A percentile compares a stretch with the other conserved stretches of the same genome.
phyloP scores from a whole-genome alignment of 2,797 vertebrate species.

The Hydrocynus forskahlii region DNA sequence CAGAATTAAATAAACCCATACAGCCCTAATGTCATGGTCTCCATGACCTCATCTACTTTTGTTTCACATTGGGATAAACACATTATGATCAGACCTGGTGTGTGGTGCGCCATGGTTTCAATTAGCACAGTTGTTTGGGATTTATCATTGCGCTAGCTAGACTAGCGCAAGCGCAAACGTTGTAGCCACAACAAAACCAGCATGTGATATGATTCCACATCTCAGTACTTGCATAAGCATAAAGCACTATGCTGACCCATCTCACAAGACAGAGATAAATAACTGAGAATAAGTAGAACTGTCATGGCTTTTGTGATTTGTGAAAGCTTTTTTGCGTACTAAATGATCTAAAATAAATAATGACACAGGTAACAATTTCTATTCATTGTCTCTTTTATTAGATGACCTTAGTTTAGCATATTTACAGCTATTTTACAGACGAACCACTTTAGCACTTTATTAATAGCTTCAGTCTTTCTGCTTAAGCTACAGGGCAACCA shows the following conservation, averaged over 20 bases:
- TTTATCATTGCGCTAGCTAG: neutral
- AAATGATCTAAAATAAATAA: neutral
- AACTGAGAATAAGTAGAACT: neutral
- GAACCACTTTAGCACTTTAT: too few relatives aligned
- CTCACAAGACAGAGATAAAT: neutral
- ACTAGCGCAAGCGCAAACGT: constrained; percentile 9
- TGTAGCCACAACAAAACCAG: constrained; percentile 20
- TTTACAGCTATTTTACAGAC: too few relatives aligned
- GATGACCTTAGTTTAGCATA: neutral
- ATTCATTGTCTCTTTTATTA: neutral
- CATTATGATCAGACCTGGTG: constrained; percentile 13
- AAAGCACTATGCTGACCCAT: neutral
- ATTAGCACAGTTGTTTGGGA: constrained; percentile 1
- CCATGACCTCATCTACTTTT: constrained; percentile 68
- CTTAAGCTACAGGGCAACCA: too few relatives aligned
- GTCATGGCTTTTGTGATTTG: too few relatives aligned
- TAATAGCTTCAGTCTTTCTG: too few relatives aligned
- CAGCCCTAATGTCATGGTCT: constrained; percentile 52
- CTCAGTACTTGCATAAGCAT: neutral
- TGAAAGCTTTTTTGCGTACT: neutral
- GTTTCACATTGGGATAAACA: constrained; percentile 55
- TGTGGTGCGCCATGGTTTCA: neutral
- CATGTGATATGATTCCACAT: neutral
- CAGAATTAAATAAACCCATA: constrained; percentile 64
- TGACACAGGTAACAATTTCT: neutral